Conservation (phyloP, 64 coral and sea anemone genomes). For the Porites australiensis region DNA sequence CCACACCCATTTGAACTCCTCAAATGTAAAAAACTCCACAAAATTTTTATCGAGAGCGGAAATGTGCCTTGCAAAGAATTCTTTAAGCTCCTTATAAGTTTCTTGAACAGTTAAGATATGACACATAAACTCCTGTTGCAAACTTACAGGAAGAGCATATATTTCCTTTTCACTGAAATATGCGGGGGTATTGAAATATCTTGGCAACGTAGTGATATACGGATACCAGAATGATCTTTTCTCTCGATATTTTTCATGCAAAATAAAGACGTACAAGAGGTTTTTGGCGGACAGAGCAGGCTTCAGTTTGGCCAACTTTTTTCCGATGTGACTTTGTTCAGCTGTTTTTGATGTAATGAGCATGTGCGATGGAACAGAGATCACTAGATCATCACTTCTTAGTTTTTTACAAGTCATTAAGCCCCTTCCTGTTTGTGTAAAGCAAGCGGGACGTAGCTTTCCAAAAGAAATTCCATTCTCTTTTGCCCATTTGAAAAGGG, state of each 20-base stretch:
- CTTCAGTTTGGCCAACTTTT: slow-evolving; percentile 13
- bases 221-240: slow-evolving; percentile 85
- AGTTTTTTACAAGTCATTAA: slow-evolving; percentile 75
- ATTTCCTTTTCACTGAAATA: slow-evolving; percentile 70
- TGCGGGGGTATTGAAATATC: slow-evolving; percentile 75
- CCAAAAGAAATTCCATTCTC: slow-evolving; percentile 70
- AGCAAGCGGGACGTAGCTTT: slow-evolving; percentile 57
- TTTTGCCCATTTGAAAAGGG: slow-evolving; percentile 85
- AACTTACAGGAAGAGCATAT: slow-evolving; percentile 34
- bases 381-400: slow-evolving; percentile 55
- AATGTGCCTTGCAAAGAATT: neutral
- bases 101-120: slow-evolving; percentile 45
- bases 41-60: neutral
- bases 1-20: slow-evolving; percentile 88
- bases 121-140: slow-evolving; percentile 2
- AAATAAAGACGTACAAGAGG: slow-evolving; percentile 74
- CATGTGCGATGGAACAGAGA: slow-evolving; percentile 77
- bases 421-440: slow-evolving; percentile 72
- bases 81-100: slow-evolving; percentile 22
- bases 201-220: slow-evolving; percentile 77
- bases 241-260: slow-evolving; percentile 71
- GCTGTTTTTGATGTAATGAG: slow-evolving; percentile 76
- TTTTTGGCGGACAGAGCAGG: slow-evolving; percentile 46
- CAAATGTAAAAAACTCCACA: slow-evolving; percentile 47
- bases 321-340: slow-evolving; percentile 51